Evolutionary conservation across 2,113 vertebrate genomes (phyloP).

Genomic region (Vireo altiloquus): DNA sequence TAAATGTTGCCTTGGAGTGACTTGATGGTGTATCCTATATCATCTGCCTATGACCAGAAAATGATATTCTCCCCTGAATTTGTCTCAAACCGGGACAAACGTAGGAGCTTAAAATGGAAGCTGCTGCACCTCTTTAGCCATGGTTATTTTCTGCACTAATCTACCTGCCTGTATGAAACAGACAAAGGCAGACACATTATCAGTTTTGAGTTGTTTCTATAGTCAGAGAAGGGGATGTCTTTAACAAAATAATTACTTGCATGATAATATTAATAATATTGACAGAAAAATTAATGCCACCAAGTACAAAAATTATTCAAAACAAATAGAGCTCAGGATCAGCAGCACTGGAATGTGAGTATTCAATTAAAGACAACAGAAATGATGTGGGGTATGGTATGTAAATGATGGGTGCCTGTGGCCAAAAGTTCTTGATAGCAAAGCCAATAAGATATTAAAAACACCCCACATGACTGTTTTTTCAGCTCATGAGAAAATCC

Average conservation of each 20-base stretch:
- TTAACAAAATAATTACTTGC: background rate
- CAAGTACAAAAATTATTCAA: background rate
- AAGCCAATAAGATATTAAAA: conserved; percentile 51
- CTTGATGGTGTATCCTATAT: no score
- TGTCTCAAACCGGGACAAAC: no score
- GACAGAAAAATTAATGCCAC: background rate
- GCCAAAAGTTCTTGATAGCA: conserved; percentile 1
- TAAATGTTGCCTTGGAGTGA: no score
- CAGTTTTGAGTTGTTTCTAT: background rate
- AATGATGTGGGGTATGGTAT: background rate
- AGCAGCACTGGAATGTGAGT: conserved; percentile 33
- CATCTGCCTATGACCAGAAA: no score
- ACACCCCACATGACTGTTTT: conserved; percentile 33
- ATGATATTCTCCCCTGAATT: no score
- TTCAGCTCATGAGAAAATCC: conserved; percentile 43
- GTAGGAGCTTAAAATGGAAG: background rate
- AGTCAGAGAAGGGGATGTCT: background rate
- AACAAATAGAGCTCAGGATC: conserved; percentile 9
- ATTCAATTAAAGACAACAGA: conserved; percentile 39
- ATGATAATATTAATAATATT: background rate
- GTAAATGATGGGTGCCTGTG: conserved; percentile 29
- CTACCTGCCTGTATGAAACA: background rate
- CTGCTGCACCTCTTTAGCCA: background rate
- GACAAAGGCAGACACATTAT: background rate
- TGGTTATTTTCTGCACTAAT: background rate